phyloP scores from a whole-genome alignment of 2,888 invertebrate genomes.

The Temnothorax unifasciatus region DNA sequence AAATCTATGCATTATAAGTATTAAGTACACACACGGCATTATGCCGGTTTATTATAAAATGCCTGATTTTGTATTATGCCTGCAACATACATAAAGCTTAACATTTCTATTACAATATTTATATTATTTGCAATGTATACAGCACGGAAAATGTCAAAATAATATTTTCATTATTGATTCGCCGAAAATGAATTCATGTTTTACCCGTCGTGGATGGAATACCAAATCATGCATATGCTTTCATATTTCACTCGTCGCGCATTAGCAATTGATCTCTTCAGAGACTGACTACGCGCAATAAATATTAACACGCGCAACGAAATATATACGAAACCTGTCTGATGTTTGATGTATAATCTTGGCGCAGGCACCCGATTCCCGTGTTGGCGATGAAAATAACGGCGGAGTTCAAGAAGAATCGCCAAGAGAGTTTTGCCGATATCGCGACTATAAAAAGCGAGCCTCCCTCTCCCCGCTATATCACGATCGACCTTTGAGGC shows the following conservation, averaged over 20 bases:
- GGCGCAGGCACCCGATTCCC: neutral
- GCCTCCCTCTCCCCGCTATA: neutral
- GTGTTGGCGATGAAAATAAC: constrained; percentile 17
- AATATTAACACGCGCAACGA: constrained; percentile 5
- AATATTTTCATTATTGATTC: constrained; percentile 9
- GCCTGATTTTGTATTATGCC: too few species aligned
- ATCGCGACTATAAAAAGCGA: constrained; percentile 9
- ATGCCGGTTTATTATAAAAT: too few species aligned
- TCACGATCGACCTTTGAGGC: constrained; percentile 24
- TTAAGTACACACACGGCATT: too few species aligned
- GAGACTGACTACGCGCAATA: neutral
- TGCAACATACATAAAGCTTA: neutral
- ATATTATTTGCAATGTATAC: neutral
- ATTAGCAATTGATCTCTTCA: constrained; percentile 12
- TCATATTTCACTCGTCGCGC: neutral
- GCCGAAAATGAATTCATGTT: neutral
- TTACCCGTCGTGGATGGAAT: neutral
- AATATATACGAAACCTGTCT: constrained; percentile 10
- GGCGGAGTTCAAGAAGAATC: neutral
- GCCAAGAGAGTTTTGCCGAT: neutral
- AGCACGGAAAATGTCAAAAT: neutral
- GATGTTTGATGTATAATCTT: constrained; percentile 20
- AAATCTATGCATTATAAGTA: too few species aligned
- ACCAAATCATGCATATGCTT: neutral
- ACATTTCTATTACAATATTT: neutral